Conservation (phyloP, 2,888 invertebrate genomes). For the Stomorhina lunata region DNA sequence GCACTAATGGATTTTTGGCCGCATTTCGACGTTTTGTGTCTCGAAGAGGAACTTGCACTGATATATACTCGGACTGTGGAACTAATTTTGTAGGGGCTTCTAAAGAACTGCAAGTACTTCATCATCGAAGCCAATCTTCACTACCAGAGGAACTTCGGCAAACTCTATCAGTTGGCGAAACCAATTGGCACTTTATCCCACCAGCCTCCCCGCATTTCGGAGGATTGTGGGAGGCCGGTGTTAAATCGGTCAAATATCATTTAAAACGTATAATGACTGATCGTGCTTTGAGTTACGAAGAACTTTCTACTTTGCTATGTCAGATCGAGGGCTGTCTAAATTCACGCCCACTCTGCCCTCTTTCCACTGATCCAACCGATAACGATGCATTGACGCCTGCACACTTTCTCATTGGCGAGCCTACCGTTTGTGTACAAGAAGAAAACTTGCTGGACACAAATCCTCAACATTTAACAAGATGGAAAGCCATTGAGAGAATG, state of each 20-base stretch:
- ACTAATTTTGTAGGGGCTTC: slow-evolving; percentile 65
- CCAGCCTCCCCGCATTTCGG: slow-evolving; percentile 58
- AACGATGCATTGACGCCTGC: slow-evolving; percentile 42
- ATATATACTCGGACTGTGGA: slow-evolving; percentile 53
- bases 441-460: slow-evolving; percentile 26
- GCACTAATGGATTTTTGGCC: slow-evolving; percentile 57
- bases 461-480: slow-evolving; percentile 19
- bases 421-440: slow-evolving; percentile 34
- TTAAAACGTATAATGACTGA: slow-evolving; percentile 40
- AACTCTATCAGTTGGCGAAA: slow-evolving; percentile 8
- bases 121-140: slow-evolving; percentile 14
- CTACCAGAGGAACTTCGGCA: slow-evolving; percentile 17
- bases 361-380: slow-evolving; percentile 45
- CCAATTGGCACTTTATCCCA: slow-evolving; percentile 51
- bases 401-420: slow-evolving; percentile 47
- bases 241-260: slow-evolving; percentile 57
- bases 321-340: slow-evolving; percentile 49
- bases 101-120: slow-evolving; percentile 28
- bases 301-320: slow-evolving; percentile 31
- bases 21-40: slow-evolving; percentile 57
- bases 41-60: slow-evolving; percentile 34
- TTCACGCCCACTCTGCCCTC: slow-evolving; percentile 42
- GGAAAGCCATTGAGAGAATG: slow-evolving; percentile 47
- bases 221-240: slow-evolving; percentile 60
- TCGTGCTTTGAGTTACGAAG: slow-evolving; percentile 37